A percentile compares a stretch with the other conserved stretches of the same genome.
Conservation (phyloP, 1,140 invertebrate genomes). For the Apis mellifera region Amel_HAv3.1 CM009936.2:7513001-7513500, state of each 20-base stretch:
- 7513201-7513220: not conserved
- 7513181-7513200: not conserved
- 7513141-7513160: conserved; percentile 12
- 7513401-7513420: not conserved
- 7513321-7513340: not conserved
- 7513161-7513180: conserved; percentile 3
- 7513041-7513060: not conserved
- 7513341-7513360: conserved; percentile 16
- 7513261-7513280: conserved; percentile 9
- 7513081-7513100: not conserved
- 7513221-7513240: not conserved
- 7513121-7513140: conserved; percentile 36
- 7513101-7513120: not conserved
- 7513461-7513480: too few species aligned
- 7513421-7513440: too few species aligned
- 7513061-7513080: too few species aligned
- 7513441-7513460: too few species aligned
- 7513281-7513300: conserved; percentile 22
- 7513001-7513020: not conserved
- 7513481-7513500: too few species aligned
- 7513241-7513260: conserved; percentile 7
- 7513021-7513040: too few species aligned
- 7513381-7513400: too few species aligned
- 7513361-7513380: not conserved
- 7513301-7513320: conserved; percentile 1